phyloP scores from a whole-genome alignment of 2,113 vertebrate genomes.

The Lampris incognitus region DNA sequence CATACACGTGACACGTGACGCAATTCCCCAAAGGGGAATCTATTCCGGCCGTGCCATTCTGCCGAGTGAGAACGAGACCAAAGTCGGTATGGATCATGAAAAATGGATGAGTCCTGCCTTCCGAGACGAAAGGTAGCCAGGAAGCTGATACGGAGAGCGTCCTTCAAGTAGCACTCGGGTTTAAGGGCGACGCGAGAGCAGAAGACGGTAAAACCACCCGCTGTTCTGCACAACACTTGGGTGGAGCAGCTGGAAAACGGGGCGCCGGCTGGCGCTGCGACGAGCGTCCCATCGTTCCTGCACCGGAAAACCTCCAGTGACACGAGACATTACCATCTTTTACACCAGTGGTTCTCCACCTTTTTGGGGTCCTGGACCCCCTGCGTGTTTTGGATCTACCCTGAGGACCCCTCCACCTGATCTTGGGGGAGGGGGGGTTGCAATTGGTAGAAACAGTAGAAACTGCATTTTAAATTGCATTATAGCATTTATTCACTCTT shows the following conservation, averaged over 20 bases:
- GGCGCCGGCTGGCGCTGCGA: conserved; percentile 22
- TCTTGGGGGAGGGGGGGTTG: too few species aligned
- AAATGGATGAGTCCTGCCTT: conserved; percentile 76
- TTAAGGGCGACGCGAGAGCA: conserved; percentile 57
- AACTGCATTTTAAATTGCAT: too few species aligned
- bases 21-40: too few species aligned
- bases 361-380: too few species aligned
- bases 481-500: too few species aligned
- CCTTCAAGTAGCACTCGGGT: conserved; percentile 73
- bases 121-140: conserved; percentile 75
- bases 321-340: conserved; percentile 37
- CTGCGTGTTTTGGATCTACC: too few species aligned
- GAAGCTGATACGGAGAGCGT: conserved; percentile 70
- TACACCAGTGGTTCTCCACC: conserved; percentile 10
- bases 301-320: conserved; percentile 42
- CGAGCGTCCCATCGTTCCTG: conserved; percentile 55
- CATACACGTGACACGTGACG: background rate
- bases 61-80: conserved; percentile 33
- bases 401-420: too few species aligned
- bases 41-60: conserved; percentile 17
- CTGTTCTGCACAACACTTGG: conserved; percentile 11
- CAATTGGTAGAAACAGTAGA: too few species aligned
- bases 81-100: conserved; percentile 67
- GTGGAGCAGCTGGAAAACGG: conserved; percentile 15
- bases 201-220: conserved; percentile 33